Evolutionary conservation across 2,113 vertebrate species (phyloP).

Genomic region (Aplodontia rufa): DNA sequence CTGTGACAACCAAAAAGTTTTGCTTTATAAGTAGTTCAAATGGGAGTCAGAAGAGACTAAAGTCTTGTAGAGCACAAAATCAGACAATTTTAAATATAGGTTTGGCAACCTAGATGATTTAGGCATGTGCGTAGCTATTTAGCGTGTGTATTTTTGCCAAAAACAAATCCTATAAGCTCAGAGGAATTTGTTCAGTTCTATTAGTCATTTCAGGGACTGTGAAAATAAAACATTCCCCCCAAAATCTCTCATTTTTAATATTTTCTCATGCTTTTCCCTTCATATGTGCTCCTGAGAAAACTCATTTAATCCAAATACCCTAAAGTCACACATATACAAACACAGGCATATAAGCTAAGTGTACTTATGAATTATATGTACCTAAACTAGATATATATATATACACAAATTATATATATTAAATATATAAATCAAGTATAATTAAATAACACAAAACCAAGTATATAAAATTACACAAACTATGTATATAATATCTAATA

Average conservation of each 20-base stretch:
- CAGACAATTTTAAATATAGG: not conserved
- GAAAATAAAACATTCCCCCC: not conserved
- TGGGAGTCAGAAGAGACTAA: not conserved
- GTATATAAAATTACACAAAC: not conserved
- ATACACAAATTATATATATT: not conserved
- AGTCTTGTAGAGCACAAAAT: not conserved
- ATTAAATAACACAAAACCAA: not conserved
- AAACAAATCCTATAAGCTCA: constrained; percentile 49
- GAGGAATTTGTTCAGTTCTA: not conserved
- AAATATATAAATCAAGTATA: not conserved
- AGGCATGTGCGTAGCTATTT: not conserved
- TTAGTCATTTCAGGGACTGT: constrained; percentile 5
- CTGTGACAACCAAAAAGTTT: not conserved
- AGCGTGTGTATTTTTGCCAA: not conserved
- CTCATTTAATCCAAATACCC: not conserved
- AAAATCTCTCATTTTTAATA: not conserved
- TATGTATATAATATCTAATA: not conserved
- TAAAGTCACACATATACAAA: not conserved
- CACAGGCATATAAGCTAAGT: not conserved
- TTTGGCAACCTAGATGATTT: not conserved
- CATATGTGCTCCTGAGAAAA: constrained; percentile 55
- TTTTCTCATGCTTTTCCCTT: constrained; percentile 5
- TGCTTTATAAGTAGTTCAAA: not conserved
- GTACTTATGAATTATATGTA: not conserved
- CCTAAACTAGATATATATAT: not conserved